Percentiles rank a stretch among this genome's conserved stretches.
Conservation (phyloP, 2,113 vertebrate species). For the Glaucidium brasilianum region DNA sequence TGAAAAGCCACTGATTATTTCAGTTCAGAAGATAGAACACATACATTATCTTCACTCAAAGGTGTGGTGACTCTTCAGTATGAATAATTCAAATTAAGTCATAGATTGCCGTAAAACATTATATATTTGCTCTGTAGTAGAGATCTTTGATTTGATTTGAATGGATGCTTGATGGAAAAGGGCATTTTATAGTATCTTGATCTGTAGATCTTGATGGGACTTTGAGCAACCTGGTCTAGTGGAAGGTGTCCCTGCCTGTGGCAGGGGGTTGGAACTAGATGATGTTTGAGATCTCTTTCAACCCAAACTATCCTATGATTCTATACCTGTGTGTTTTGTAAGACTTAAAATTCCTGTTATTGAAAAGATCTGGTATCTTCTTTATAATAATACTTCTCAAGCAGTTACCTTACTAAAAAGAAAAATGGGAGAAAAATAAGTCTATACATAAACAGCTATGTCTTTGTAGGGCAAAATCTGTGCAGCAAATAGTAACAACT, state of each 20-base stretch:
- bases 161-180: background rate
- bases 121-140: background rate
- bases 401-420: background rate
- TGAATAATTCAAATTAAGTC: background rate
- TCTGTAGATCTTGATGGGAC: background rate
- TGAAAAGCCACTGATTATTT: background rate
- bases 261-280: too few species aligned
- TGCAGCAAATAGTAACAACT: background rate
- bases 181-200: background rate
- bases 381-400: background rate
- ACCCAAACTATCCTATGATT: too few species aligned
- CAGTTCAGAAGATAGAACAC: background rate
- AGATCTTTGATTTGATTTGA: background rate
- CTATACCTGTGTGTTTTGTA: background rate
- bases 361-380: background rate
- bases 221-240: too few species aligned
- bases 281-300: too few species aligned
- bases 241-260: too few species aligned
- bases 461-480: background rate
- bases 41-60: background rate
- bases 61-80: background rate
- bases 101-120: background rate
- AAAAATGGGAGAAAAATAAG: background rate
- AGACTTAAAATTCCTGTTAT: background rate
- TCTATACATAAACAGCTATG: background rate